phyloP scores from a whole-genome alignment of 2,797 vertebrate genomes.

The Okamejei kenojei region DNA sequence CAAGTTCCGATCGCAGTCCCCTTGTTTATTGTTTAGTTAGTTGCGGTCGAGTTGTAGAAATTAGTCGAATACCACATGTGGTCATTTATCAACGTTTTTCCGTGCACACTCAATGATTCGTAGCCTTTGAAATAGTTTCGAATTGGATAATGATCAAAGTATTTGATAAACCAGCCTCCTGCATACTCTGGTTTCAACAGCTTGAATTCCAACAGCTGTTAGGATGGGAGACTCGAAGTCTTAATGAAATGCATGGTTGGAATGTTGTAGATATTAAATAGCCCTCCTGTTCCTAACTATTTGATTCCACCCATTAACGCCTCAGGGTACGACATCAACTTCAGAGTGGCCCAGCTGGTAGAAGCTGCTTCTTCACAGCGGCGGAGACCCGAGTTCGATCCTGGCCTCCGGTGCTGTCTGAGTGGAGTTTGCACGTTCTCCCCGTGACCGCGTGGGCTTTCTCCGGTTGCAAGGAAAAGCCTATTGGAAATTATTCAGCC shows the following conservation, averaged over 20 bases:
- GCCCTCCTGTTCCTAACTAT: neutral
- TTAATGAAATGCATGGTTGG: neutral
- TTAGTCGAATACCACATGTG: neutral
- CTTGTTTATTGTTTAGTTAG: neutral
- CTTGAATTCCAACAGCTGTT: constrained; percentile 31
- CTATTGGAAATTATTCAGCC: too few species aligned
- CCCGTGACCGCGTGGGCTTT: too few species aligned
- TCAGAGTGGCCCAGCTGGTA: too few species aligned
- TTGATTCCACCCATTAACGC: neutral
- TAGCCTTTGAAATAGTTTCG: neutral
- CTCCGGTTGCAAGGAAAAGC: too few species aligned
- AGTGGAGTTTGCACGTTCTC: too few species aligned
- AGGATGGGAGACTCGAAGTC: neutral
- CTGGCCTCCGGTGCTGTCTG: too few species aligned
- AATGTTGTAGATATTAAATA: neutral
- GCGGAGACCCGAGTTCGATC: too few species aligned
- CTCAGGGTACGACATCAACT: neutral
- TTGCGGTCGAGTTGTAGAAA: neutral
- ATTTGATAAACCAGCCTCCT: neutral
- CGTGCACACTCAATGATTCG: neutral
- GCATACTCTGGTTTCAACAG: neutral
- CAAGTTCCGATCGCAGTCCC: neutral
- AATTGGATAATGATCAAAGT: constrained; percentile 32
- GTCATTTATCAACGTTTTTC: neutral
- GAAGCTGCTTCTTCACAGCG: too few species aligned